These are phyloP conservation scores for Halcyon malimbica DNA, from an alignment of 2,113 vertebrate species.

Conservation along the genomic window DNA sequence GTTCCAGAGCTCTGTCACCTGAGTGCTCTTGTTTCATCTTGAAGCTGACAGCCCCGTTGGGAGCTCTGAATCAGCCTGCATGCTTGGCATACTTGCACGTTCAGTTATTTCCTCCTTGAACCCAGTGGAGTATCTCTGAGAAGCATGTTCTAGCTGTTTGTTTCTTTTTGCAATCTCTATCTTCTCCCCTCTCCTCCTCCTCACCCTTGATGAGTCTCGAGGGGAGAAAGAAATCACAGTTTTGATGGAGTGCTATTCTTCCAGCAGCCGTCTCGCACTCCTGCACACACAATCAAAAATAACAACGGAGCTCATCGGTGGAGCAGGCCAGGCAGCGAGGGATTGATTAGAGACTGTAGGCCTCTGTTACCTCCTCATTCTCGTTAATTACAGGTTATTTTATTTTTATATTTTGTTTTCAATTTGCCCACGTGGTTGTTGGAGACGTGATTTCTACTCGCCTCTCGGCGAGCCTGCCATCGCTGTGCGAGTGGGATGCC, in stretches of 20 bases:
- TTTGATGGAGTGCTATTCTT: conserved; percentile 40
- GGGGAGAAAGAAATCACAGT: background rate
- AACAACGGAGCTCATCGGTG: conserved; percentile 46
- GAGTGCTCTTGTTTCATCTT: background rate
- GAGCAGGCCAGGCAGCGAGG: conserved; percentile 29
- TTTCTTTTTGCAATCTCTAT: background rate
- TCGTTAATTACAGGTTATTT: conserved; percentile 61
- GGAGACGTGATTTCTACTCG: background rate
- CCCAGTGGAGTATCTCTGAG: background rate
- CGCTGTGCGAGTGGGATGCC: rapidly evolving
- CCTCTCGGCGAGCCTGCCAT: rapidly evolving
- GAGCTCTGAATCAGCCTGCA: background rate
- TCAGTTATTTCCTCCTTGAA: background rate
- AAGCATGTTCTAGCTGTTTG: conserved; percentile 17
- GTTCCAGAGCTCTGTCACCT: background rate
- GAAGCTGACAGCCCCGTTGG: background rate
- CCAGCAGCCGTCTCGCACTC: background rate
- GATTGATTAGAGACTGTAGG: conserved; percentile 50
- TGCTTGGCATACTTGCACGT: background rate
- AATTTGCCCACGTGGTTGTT: background rate
- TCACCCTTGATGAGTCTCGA: background rate
- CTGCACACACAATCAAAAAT: conserved; percentile 53
- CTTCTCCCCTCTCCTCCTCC: conserved; percentile 1
- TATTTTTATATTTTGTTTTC: conserved; percentile 35
- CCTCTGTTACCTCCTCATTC: conserved; percentile 46